Percentiles rank a stretch among this genome's conserved stretches.
Evolutionary conservation across 2,797 vertebrate species (phyloP).

Genomic region (Rhinogobio ventralis): DNA sequence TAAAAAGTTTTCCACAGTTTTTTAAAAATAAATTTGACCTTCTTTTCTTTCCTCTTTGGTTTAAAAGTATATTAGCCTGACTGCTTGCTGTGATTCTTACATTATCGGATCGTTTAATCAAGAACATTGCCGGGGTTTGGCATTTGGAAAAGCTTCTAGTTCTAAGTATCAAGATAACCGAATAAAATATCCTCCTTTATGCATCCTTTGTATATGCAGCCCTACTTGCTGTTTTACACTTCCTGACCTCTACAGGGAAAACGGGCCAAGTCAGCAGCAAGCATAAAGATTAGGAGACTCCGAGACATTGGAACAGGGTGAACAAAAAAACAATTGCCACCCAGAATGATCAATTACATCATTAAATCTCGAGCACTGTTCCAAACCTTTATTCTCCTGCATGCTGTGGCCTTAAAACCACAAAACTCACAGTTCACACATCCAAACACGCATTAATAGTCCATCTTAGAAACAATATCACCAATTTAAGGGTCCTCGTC

Average conservation of each 20-base stretch:
- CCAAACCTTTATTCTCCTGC: constrained; percentile 30
- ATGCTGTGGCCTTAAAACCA: constrained; percentile 24
- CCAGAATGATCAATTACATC: constrained; percentile 60
- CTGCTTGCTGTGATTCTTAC: constrained; percentile 21
- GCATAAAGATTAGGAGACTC: constrained; percentile 53
- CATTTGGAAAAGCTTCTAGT: constrained; percentile 47
- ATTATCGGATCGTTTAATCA: constrained; percentile 51
- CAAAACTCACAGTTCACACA: not conserved
- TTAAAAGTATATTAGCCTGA: constrained; percentile 31
- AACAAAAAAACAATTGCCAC: constrained; percentile 50
- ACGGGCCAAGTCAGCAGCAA: constrained; percentile 52
- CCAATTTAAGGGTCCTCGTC: not conserved
- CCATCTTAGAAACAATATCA: not conserved
- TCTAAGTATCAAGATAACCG: constrained; percentile 53
- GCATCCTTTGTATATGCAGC: constrained; percentile 18
- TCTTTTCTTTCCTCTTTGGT: not conserved
- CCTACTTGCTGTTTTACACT: constrained; percentile 41
- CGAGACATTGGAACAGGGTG: constrained; percentile 33
- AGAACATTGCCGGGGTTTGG: constrained; percentile 32
- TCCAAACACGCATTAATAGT: not conserved
- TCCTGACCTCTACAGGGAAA: constrained; percentile 55
- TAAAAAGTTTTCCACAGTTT: not conserved
- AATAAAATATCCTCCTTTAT: constrained; percentile 48
- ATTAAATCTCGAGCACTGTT: constrained; percentile 54
- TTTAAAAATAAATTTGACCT: not conserved